phyloP scores from a whole-genome alignment of 1,140 invertebrate species.

The Pseudomyrmex flavicornis region DNA sequence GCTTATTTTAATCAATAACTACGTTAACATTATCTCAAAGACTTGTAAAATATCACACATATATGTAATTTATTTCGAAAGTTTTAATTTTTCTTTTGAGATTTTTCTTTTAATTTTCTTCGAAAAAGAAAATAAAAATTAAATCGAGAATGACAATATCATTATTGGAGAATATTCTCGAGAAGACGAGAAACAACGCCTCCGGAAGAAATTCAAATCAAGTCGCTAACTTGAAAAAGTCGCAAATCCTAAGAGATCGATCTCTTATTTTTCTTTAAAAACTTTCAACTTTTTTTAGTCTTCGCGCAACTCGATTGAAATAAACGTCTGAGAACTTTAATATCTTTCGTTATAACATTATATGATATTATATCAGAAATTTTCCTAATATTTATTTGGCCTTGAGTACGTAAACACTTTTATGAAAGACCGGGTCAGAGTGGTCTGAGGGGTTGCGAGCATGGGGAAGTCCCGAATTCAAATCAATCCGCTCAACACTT shows the following conservation, averaged over 20 bases:
- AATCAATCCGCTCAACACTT: too few relatives aligned
- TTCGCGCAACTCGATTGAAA: constrained; percentile 10
- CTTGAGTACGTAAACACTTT: neutral
- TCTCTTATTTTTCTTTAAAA: constrained; percentile 34
- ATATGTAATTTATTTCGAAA: too few relatives aligned
- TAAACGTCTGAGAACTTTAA: constrained; percentile 32
- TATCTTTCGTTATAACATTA: constrained; percentile 19
- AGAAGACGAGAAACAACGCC: neutral
- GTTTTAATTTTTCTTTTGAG: too few relatives aligned
- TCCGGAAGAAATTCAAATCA: constrained; percentile 13
- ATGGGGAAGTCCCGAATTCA: too few relatives aligned
- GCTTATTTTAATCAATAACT: too few relatives aligned
- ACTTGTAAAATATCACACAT: too few relatives aligned
- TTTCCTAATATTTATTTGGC: neutral
- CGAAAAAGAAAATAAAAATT: too few relatives aligned
- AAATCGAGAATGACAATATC: neutral
- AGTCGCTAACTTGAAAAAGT: constrained; percentile 40
- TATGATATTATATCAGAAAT: constrained; percentile 25
- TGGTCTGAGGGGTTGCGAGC: too few relatives aligned
- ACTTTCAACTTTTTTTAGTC: constrained; percentile 35
- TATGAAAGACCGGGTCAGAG: too few relatives aligned
- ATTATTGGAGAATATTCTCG: neutral
- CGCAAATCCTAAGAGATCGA: constrained; percentile 45
- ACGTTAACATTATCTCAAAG: too few relatives aligned
- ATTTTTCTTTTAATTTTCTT: neutral